Evolutionary conservation across 2,113 vertebrate genomes (phyloP).

Genomic region (Boulengeromyrus knoepffleri): DNA sequence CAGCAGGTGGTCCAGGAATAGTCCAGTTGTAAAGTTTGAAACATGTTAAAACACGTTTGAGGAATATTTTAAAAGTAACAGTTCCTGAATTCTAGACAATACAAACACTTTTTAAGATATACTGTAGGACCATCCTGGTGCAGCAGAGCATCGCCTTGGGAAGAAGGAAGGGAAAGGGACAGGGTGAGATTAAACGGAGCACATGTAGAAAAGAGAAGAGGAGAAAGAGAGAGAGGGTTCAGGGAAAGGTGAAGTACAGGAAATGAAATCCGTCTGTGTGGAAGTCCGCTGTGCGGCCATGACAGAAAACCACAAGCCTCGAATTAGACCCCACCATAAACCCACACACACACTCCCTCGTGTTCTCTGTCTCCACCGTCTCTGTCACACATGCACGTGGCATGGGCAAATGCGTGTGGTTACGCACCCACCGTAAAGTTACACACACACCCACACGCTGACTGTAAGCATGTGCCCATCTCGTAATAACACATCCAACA

Average conservation of each 20-base stretch:
- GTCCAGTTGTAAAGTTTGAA: background rate
- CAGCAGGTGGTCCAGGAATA: background rate
- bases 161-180: slow-evolving; percentile 4
- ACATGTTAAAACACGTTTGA: background rate
- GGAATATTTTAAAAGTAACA: background rate
- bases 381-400: background rate
- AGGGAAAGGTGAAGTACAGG: slow-evolving; percentile 62
- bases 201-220: background rate
- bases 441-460: background rate
- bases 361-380: slow-evolving; percentile 13
- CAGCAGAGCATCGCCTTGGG: background rate
- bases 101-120: background rate
- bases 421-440: background rate
- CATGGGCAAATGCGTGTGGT: background rate
- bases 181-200: background rate
- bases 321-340: slow-evolving; percentile 35
- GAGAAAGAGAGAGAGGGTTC: slow-evolving; percentile 42
- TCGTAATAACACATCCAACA: slow-evolving; percentile 10
- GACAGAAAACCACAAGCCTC: slow-evolving; percentile 46
- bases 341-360: slow-evolving; percentile 1
- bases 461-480: background rate
- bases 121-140: background rate
- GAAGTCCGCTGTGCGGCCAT: slow-evolving; percentile 51
- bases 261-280: slow-evolving; percentile 56
- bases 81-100: background rate